Evolutionary conservation across 2,797 vertebrate genomes (phyloP).

Genomic region (Sebastes matsubarae): DNA sequence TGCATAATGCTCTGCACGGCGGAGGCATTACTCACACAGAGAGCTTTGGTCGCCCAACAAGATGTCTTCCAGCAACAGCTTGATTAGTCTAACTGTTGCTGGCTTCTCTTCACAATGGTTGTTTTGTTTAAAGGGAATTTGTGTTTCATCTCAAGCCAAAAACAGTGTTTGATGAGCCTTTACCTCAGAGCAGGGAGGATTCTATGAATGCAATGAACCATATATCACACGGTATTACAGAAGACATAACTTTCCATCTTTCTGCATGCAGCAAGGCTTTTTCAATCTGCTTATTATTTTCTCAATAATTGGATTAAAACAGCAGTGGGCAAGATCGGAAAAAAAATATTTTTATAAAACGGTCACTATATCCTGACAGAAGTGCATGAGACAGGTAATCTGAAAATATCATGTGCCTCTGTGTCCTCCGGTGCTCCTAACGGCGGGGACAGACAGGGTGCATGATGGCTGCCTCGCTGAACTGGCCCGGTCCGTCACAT

Average conservation of each 20-base stretch:
- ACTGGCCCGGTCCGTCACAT: no score
- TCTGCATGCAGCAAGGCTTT: background rate
- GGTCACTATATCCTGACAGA: no score
- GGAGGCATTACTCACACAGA: constrained; percentile 49
- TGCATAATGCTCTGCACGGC: constrained; percentile 10
- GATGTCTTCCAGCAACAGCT: constrained; percentile 33
- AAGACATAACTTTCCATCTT: background rate
- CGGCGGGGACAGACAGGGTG: no score
- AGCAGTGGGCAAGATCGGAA: no score
- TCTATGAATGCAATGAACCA: background rate
- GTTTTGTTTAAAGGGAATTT: constrained; percentile 18
- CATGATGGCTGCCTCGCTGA: no score
- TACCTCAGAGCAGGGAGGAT: background rate
- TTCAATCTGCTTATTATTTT: background rate
- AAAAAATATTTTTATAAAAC: no score
- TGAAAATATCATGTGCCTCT: no score
- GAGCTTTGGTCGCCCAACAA: constrained; percentile 15
- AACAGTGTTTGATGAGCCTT: constrained; percentile 28
- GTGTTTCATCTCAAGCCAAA: background rate
- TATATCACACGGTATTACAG: background rate
- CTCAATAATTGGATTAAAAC: background rate
- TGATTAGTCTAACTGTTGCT: constrained; percentile 28
- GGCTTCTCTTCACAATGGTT: background rate
- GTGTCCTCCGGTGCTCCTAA: no score
- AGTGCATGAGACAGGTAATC: no score